These are phyloP conservation scores for Drosophila paulistorum DNA, from an alignment of 1,140 invertebrate genomes.

Conservation along the genomic window DNA sequence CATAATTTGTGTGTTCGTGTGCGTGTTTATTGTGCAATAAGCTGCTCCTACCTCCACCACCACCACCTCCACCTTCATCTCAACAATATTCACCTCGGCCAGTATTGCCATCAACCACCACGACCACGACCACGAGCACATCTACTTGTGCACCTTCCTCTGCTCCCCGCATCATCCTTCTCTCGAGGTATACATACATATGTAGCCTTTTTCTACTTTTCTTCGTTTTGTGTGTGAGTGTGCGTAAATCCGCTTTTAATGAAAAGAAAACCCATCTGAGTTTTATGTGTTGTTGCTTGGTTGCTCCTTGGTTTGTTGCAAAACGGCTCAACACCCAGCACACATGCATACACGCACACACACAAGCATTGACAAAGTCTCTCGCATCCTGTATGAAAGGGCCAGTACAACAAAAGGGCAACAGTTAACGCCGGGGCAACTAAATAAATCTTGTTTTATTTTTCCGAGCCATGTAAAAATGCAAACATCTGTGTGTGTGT, in stretches of 20 bases:
- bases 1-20: conserved; percentile 55
- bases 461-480: conserved; percentile 52
- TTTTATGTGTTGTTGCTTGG: conserved; percentile 49
- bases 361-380: conserved; percentile 32
- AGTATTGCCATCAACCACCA: neutral
- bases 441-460: conserved; percentile 81
- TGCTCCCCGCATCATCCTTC: neutral
- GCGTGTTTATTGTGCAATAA: conserved; percentile 79
- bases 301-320: conserved; percentile 32
- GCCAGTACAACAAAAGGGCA: conserved; percentile 68
- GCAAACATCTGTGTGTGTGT: conserved; percentile 35
- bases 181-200: neutral
- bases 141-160: neutral
- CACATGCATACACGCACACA: conserved; percentile 21
- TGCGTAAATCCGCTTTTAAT: conserved; percentile 81
- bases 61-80: neutral
- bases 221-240: conserved; percentile 38
- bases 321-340: conserved; percentile 12
- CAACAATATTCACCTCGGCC: neutral
- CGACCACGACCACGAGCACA: neutral
- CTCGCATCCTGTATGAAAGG: conserved; percentile 1
- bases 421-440: conserved; percentile 76
- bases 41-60: conserved; percentile 52
- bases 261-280: conserved; percentile 77
- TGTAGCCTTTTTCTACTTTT: conserved; percentile 30